Percentiles rank a stretch among this genome's conserved stretches.
phyloP scores from a whole-genome alignment of 2,888 invertebrate species.

The Operophtera brumata region DNA sequence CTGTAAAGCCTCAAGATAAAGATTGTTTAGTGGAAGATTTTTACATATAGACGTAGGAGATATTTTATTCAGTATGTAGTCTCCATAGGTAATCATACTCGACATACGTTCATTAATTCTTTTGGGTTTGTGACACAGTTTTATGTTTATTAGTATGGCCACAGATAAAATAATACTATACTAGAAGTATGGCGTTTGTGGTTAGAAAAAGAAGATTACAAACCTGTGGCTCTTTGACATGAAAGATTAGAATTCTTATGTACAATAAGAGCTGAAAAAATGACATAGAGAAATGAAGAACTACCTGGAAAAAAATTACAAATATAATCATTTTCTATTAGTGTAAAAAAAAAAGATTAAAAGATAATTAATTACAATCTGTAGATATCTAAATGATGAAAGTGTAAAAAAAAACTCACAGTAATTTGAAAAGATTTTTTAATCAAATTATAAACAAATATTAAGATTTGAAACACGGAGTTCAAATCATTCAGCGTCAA shows the following conservation, averaged over 20 bases:
- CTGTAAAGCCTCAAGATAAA: too few species aligned
- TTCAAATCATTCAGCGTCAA: background rate
- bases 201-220: background rate
- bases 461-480: background rate
- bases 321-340: too few species aligned
- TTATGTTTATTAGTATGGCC: too few species aligned
- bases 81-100: too few species aligned
- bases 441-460: background rate
- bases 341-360: too few species aligned
- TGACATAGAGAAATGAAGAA: conserved; percentile 1
- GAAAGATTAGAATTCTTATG: background rate
- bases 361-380: background rate
- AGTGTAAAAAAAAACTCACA: conserved; percentile 1
- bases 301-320: background rate
- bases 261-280: background rate
- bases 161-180: too few species aligned
- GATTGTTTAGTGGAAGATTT: too few species aligned
- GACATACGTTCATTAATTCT: too few species aligned
- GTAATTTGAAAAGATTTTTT: background rate
- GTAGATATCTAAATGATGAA: background rate
- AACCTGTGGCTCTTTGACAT: background rate
- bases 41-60: too few species aligned
- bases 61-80: too few species aligned
- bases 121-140: too few species aligned
- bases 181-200: too few species aligned